A percentile compares a stretch with the other conserved stretches of the same genome.
Conservation (phyloP, 2,888 invertebrate genomes). For the Drosophila recens region DNA sequence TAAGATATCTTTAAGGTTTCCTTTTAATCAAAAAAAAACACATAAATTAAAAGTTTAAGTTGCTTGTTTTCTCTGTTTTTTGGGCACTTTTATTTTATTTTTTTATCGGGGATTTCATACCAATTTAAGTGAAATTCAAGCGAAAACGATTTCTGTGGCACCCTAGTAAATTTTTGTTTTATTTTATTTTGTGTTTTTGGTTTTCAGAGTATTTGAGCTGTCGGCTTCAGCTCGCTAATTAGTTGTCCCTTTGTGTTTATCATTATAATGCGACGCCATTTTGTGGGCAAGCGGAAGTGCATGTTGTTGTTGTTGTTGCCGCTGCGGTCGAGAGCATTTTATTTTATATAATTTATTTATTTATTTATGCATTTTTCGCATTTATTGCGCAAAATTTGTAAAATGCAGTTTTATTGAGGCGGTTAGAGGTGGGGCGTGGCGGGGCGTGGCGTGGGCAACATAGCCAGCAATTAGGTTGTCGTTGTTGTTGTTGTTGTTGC, state of each 20-base stretch:
- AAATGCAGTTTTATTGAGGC: conserved; percentile 44
- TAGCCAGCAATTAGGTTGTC: too few relatives aligned
- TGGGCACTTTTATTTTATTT: too few relatives aligned
- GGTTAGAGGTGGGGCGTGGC: conserved; percentile 52
- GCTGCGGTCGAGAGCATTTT: conserved; percentile 60
- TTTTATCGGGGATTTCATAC: too few relatives aligned
- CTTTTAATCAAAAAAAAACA: too few relatives aligned
- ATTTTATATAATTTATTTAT: conserved; percentile 55
- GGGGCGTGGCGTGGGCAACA: not conserved
- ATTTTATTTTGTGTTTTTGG: too few relatives aligned
- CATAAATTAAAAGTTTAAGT: too few relatives aligned
- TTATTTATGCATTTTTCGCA: conserved; percentile 63
- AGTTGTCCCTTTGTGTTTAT: conserved; percentile 22
- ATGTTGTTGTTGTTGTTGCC: conserved; percentile 46
- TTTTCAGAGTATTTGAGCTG: conserved; percentile 13
- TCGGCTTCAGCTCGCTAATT: not conserved
- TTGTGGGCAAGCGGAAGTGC: conserved; percentile 54
- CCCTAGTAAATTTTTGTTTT: too few relatives aligned
- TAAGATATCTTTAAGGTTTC: too few relatives aligned
- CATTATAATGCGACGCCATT: conserved; percentile 43
- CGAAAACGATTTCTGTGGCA: too few relatives aligned
- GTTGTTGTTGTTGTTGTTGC: conserved; percentile 27
- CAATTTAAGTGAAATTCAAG: too few relatives aligned
- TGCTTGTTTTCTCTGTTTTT: too few relatives aligned
- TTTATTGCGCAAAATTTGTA: conserved; percentile 55